phyloP scores from a whole-genome alignment of 64 coral and sea anemone species.

The Dendrophyllia cribrosa region DNA sequence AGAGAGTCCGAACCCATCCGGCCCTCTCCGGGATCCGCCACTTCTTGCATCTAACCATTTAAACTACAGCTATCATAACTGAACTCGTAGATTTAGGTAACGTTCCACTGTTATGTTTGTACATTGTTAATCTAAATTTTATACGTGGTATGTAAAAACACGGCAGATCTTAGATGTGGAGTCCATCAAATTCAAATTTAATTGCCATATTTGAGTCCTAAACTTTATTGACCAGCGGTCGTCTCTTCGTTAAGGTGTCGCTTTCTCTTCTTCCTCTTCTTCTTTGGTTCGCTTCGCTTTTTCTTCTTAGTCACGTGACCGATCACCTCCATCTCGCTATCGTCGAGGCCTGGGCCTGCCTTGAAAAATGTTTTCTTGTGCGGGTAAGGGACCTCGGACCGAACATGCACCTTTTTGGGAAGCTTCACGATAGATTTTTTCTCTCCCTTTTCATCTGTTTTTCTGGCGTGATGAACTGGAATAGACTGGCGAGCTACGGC shows the following conservation, averaged over 20 bases:
- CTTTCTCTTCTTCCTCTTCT: constrained; percentile 48
- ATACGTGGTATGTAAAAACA: neutral
- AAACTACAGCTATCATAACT: no score
- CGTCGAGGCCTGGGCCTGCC: constrained; percentile 44
- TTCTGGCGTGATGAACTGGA: neutral
- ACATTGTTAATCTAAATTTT: neutral
- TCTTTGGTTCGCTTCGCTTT: constrained; percentile 28
- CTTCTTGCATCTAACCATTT: no score
- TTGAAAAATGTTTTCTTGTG: constrained; percentile 49
- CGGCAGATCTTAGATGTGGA: neutral
- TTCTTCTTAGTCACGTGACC: constrained; percentile 69
- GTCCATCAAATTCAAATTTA: neutral
- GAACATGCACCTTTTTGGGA: constrained; percentile 23
- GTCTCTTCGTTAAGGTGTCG: constrained; percentile 15
- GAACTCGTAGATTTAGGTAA: no score
- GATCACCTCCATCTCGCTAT: constrained; percentile 71
- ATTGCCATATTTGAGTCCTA: neutral
- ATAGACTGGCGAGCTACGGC: constrained; percentile 41
- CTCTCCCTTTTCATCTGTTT: constrained; percentile 7
- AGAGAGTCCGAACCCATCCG: no score
- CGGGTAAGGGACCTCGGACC: constrained; percentile 25
- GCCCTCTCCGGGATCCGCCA: no score
- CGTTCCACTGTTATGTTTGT: neutral
- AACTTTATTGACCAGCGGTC: neutral
- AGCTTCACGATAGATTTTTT: constrained; percentile 21